Conservation (phyloP, 2,797 vertebrate genomes). For the Pygocentrus nattereri region DNA sequence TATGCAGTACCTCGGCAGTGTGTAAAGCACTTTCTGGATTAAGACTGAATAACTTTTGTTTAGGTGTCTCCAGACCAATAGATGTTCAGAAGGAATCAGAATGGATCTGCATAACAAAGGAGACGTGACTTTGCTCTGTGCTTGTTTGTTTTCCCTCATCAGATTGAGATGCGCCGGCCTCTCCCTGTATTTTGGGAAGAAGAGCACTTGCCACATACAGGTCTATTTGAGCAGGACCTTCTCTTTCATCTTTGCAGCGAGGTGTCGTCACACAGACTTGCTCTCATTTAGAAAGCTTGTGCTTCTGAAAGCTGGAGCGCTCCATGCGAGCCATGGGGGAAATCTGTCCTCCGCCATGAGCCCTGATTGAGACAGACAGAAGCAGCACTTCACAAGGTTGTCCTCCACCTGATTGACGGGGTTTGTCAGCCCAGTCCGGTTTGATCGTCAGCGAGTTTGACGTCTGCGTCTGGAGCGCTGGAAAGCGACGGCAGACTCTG, state of each 20-base stretch:
- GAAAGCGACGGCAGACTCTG: constrained; percentile 1
- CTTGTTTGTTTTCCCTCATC: constrained; percentile 58
- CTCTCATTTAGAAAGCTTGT: constrained; percentile 38
- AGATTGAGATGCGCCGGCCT: constrained; percentile 60
- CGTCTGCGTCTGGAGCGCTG: constrained; percentile 7
- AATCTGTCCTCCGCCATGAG: constrained; percentile 20
- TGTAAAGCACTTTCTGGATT: neutral
- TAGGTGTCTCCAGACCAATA: neutral
- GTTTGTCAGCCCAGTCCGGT: constrained; percentile 23
- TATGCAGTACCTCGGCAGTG: neutral
- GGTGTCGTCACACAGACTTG: constrained; percentile 34
- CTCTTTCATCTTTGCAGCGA: constrained; percentile 19
- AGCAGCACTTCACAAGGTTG: constrained; percentile 8
- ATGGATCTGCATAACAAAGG: constrained; percentile 62
- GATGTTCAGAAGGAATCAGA: neutral
- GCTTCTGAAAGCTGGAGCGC: neutral
- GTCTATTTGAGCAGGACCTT: constrained; percentile 28
- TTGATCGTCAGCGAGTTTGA: constrained; percentile 29
- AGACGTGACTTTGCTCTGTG: constrained; percentile 26
- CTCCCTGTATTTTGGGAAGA: neutral
- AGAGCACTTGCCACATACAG: neutral
- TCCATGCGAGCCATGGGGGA: constrained; percentile 13
- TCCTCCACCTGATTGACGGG: constrained; percentile 25
- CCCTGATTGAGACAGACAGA: constrained; percentile 43
- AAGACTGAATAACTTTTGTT: constrained; percentile 15